phyloP scores from a whole-genome alignment of 2,113 vertebrate genomes.

The Candoia aspera region DNA sequence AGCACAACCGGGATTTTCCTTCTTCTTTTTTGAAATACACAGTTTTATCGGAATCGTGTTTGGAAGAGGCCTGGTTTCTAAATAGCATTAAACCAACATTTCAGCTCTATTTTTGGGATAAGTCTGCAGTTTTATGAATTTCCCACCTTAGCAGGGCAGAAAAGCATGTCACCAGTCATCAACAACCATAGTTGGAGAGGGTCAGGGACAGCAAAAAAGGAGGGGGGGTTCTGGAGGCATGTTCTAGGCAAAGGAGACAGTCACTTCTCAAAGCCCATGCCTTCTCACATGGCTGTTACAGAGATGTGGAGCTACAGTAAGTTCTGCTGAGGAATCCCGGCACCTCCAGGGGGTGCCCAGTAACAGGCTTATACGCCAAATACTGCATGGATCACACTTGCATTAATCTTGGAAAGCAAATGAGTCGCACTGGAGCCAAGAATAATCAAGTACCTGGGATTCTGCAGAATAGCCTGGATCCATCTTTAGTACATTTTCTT shows the following conservation, averaged over 20 bases:
- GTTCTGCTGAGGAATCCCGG: not conserved
- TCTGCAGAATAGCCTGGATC: constrained; percentile 79
- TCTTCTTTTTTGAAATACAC: no score
- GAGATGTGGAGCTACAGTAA: not conserved
- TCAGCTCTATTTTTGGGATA: not conserved
- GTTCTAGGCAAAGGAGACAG: not conserved
- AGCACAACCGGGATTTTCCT: not conserved
- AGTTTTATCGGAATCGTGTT: not conserved
- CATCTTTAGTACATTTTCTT: constrained; percentile 88
- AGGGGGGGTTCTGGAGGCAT: not conserved
- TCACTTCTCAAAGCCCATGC: not conserved
- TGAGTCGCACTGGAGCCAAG: not conserved
- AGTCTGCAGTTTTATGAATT: not conserved
- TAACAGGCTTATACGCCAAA: not conserved
- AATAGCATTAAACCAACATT: not conserved
- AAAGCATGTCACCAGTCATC: not conserved
- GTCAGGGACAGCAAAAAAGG: not conserved
- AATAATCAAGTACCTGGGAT: constrained; percentile 77
- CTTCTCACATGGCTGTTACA: not conserved
- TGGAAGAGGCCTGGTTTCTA: not conserved
- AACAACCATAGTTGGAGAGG: not conserved
- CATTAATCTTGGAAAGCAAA: not conserved
- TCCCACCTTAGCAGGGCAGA: not conserved
- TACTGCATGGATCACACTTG: not conserved
- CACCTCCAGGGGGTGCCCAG: constrained; percentile 53